Conservation (phyloP, 2,888 invertebrate species). For the Napeogenes sylphis region DNA sequence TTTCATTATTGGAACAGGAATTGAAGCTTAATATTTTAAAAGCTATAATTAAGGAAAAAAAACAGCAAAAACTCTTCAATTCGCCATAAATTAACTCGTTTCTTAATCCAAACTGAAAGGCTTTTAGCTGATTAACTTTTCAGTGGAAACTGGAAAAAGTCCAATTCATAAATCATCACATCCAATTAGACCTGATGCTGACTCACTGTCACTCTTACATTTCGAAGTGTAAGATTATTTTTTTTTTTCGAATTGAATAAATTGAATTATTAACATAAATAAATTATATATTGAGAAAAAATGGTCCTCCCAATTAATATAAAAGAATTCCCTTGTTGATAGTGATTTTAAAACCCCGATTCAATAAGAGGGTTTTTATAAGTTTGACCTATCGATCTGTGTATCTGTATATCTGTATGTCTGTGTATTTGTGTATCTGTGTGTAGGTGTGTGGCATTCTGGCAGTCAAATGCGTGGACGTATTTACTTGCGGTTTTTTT, state of each 20-base stretch:
- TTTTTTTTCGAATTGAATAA: slow-evolving; percentile 4
- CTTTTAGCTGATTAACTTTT: slow-evolving; percentile 75
- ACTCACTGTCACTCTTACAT: slow-evolving; percentile 36
- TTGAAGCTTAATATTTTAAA: slow-evolving; percentile 21
- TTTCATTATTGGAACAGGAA: slow-evolving; percentile 21
- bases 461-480: too few relatives aligned
- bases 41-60: slow-evolving; percentile 51
- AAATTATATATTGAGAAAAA: too few relatives aligned
- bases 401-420: too few relatives aligned
- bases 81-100: slow-evolving; percentile 65
- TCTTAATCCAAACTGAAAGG: slow-evolving; percentile 62
- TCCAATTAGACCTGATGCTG: slow-evolving; percentile 66
- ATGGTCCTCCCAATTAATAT: too few relatives aligned
- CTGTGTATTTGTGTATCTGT: too few relatives aligned
- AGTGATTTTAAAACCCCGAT: too few relatives aligned
- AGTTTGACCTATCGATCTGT: too few relatives aligned
- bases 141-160: slow-evolving; percentile 60
- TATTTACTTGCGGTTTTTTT: too few relatives aligned
- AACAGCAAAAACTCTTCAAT: slow-evolving; percentile 52
- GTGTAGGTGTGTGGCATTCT: too few relatives aligned
- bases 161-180: slow-evolving; percentile 69
- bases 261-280: neutral
- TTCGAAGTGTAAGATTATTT: slow-evolving; percentile 20
- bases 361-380: too few relatives aligned
- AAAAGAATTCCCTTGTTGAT: too few relatives aligned